Evolutionary conservation across 2,888 invertebrate species (phyloP), one percentile per base, ranked within the genome.

Genomic region (Nephrotoma appendiculata): DNA sequence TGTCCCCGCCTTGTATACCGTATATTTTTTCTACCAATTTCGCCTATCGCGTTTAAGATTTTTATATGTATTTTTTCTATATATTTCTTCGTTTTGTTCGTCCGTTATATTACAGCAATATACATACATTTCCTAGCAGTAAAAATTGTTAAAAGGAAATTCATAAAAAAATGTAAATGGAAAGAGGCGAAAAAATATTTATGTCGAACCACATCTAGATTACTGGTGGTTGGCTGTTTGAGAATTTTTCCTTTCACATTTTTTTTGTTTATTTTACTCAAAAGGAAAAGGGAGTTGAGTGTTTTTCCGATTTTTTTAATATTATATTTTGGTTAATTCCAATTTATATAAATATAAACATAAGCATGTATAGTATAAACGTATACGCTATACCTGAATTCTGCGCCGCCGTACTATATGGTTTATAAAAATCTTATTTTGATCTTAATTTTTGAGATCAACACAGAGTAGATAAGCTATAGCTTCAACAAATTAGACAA

Each of bases 1-100:
- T 86, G 44, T 45, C 48, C 86, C 86, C 86, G 86, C 86, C 86
- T 45, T 86, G 86, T 86, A 48, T 71, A 86, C 86, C 31, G 48
- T 48, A 41, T 71, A 71, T 71, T 31, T 71, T 71, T 71, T 71
- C 71, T 71, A 71, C 71, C 19, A 71, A 71, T 48, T 86, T 86
- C 86, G 86, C 86, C 86, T 86, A 86, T 86, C 86, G 45, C 86
- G 45, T 45, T 45, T 44, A 41, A 44, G 86, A 45, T 48, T 86
- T 86, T 86, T 86, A 31, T 71, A 71, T 71, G 71, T 71, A 71
- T 31, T 71, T 71, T 71, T 71, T 71, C 71, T 71, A 71, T 71
- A 71, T 71, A 71, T 71, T 71, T 71, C 71, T 71, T 71, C 71
- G 15, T 15, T 57, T 57, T 57, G 15, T 85, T 43, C 43, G 85